A percentile compares a stretch with the other conserved stretches of the same genome.
phyloP scores from a whole-genome alignment of 2,113 vertebrate species.

The Paramormyrops kingsleyae region DNA sequence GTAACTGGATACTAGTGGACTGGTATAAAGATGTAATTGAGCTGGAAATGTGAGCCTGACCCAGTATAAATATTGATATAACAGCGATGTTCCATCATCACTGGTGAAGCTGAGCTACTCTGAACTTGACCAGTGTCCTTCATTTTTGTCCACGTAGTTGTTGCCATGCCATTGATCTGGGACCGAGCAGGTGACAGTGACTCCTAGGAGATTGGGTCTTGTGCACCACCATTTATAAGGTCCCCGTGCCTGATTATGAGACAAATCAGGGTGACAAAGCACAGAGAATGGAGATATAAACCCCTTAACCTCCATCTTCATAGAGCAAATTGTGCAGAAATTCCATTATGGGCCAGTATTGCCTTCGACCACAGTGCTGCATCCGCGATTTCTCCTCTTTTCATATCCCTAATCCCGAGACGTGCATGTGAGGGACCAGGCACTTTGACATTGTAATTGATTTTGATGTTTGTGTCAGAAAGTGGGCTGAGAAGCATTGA shows the following conservation, averaged over 20 bases:
- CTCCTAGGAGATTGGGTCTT: not conserved
- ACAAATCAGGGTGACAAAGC: constrained; percentile 25
- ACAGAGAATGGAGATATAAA: constrained; percentile 34
- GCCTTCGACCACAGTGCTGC: not conserved
- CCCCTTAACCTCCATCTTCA: constrained; percentile 33
- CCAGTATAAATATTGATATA: not conserved
- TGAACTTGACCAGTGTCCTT: not conserved
- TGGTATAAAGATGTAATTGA: not conserved
- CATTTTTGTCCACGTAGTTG: not conserved
- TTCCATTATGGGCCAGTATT: constrained; percentile 23
- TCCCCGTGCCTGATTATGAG: constrained; percentile 16
- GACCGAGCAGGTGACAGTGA: not conserved
- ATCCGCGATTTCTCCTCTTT: not conserved
- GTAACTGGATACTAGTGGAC: not conserved
- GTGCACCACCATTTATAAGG: not conserved
- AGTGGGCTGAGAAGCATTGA: not conserved
- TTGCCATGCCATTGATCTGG: not conserved
- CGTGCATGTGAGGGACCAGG: not conserved
- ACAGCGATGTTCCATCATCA: not conserved
- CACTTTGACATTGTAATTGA: constrained; percentile 7
- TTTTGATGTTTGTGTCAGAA: constrained; percentile 1
- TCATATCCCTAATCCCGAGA: constrained; percentile 13
- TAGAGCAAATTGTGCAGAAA: constrained; percentile 46
- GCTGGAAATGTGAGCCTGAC: not conserved
- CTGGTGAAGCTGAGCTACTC: not conserved